Percentiles rank a stretch among this genome's conserved stretches.
phyloP scores from a whole-genome alignment of 64 coral and sea anemone genomes.

The Montipora sp. region DNA sequence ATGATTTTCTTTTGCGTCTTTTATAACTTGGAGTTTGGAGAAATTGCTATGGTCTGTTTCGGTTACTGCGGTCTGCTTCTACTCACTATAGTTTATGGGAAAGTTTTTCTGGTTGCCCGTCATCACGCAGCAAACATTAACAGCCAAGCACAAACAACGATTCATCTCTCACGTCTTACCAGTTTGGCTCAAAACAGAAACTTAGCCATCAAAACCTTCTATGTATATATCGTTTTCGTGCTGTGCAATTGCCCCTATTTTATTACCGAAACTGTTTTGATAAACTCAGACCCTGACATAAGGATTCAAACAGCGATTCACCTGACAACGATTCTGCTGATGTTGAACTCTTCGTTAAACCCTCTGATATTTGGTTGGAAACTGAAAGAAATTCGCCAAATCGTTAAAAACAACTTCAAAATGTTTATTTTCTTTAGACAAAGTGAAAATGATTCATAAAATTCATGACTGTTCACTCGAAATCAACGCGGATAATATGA shows the following conservation, averaged over 20 bases:
- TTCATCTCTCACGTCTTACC: neutral
- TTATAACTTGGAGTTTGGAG: neutral
- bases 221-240: constrained; percentile 15
- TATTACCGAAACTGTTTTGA: neutral
- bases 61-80: neutral
- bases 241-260: neutral
- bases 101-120: constrained; percentile 11
- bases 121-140: constrained; percentile 2
- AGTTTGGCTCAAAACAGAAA: neutral
- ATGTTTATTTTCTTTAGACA: neutral
- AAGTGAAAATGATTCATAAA: neutral
- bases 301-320: neutral
- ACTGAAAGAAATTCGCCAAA: constrained; percentile 31
- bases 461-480: neutral
- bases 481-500: too few species aligned
- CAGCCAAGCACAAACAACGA: constrained; percentile 4
- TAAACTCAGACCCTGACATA: neutral
- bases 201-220: constrained; percentile 18
- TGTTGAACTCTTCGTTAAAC: constrained; percentile 36
- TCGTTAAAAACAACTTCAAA: constrained; percentile 3
- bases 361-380: constrained; percentile 20
- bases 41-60: neutral
- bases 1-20: neutral
- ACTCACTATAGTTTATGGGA: neutral
- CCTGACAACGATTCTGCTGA: neutral